Percentiles rank a stretch among this genome's conserved stretches.
Evolutionary conservation across 1,140 invertebrate species (phyloP).

Genomic region (Lucilia cuprina): DNA sequence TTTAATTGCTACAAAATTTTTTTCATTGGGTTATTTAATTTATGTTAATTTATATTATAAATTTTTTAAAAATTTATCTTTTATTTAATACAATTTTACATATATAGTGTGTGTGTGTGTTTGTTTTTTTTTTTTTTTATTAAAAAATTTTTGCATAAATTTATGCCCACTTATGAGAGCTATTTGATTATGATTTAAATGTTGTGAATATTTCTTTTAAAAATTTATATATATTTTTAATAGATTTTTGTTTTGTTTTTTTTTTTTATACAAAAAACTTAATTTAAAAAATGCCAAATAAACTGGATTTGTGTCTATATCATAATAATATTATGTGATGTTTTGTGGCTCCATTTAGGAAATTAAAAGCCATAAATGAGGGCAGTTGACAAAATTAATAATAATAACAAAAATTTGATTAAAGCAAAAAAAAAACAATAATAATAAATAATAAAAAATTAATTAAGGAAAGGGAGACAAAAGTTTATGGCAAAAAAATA

Average conservation of each 20-base stretch:
- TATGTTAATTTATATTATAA: not conserved
- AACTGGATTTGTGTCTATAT: not conserved
- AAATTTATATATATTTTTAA: not conserved
- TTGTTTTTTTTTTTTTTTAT: no score
- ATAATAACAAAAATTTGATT: not conserved
- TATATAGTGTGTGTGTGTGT: not conserved
- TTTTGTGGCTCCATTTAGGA: not conserved
- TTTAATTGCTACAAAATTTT: no score
- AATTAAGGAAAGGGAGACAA: no score
- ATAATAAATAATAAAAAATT: no score
- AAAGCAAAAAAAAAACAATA: not conserved
- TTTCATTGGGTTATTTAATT: not conserved
- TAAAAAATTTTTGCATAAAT: not conserved
- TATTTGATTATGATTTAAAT: constrained; percentile 12
- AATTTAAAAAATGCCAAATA: not conserved
- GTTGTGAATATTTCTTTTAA: not conserved
- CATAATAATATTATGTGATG: not conserved
- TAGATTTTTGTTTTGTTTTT: not conserved
- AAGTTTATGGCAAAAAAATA: no score
- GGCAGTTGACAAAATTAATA: not conserved
- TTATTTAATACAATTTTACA: not conserved
- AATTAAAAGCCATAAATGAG: not conserved
- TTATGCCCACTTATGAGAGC: not conserved
- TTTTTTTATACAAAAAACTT: not conserved
- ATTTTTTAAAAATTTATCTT: not conserved